Evolutionary conservation across 2,113 vertebrate species (phyloP), one percentile per base, ranked within the genome.

Genomic region (Sinocyclocheilus maitianheensis): DNA sequence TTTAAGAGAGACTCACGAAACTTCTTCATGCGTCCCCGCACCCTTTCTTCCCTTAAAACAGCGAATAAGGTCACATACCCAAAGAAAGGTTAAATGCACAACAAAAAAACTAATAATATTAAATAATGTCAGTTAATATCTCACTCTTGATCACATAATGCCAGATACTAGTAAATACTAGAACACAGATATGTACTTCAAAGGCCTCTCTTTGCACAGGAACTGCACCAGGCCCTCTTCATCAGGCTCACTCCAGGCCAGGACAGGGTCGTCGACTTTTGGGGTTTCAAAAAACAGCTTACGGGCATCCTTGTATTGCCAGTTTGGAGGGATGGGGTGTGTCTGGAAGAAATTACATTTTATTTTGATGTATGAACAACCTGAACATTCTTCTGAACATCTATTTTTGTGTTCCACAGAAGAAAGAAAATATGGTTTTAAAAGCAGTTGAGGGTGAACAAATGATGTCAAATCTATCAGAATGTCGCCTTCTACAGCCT

Each of bases 221-320:
- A 96, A 94, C 6, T 14, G 11, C 58, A 96, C 93, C 89, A 97
- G 72, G 0, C 90, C 92, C 30, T 95, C 93, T 84, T 95, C 95
- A 20, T 97, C 92, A 0, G 94, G 95, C 53, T 95, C 94, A 0
- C 20, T 86, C 96, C 96, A 97, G 30, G 60, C 72, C 40, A 96
- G 90, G 6, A 90, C 75, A 6, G 90, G 87, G 1, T 62, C 60
- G 0, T 46, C 55, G 0, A 76, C 80, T 60, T 89, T 84, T n/a
- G 89, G 88, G 0, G 86, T 75, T 16, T 93, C 87, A 87, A 96
- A 88, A 89, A 97, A 96, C 37, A 96, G 91, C n/a, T 74, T 85
- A 9, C 94, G 93, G 0, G 94, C 94, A 65, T 94, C 93, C 67
- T 92, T 74, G 87, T 94, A 96, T 65, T 91, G 87, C 95, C 96